Base-by-base conservation (phyloP, 2,888 invertebrate species). In the Galerucella pusilla region DNA sequence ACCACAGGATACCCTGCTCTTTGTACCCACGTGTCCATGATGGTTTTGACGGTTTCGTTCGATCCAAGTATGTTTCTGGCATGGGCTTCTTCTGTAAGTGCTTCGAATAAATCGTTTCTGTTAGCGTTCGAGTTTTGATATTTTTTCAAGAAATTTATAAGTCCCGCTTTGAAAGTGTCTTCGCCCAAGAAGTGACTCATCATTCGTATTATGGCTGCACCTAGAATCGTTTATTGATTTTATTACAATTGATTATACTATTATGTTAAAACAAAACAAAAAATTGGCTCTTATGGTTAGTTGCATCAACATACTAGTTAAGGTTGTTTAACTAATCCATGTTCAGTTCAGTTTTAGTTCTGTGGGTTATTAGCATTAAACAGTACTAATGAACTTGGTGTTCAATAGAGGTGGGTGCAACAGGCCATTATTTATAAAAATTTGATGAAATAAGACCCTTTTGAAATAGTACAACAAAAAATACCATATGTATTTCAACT, bases 121-220 rank as follows among this genome's bases (percentile, higher is more conserved):
- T 91, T 90, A 0, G 93, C 92, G 82, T 91, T 93, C 6, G 86
- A 86, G 81, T 91, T 93, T 74, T 89, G 87, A 80, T 89, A 90
- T 10, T 85, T 85, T 28, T 88, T 86, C 49, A 92, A 84, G 80
- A 90, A 90, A 76, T 89, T 88, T 45, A 87, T 88, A 1, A 92
- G 85, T 6, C 91, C 91, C 12, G 85, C 83, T 69, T 88, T 88
- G 84, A 92, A 92, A 0, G 89, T 89, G 35, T 88, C 87, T 80
- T 92, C 91, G 1, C 94, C 94, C 12, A 94, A 88, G 82, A 93
- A 91, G 77, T 92, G 90, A 80, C 91, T 90, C 88, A 94, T 90
- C 94, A 94, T 94, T 77, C 93, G 88, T 75, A 94, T 90, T 2
- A 95, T 87, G 7, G 93, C 91, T 0, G 94, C 92, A 57, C 94